Conservation (phyloP, 2,113 vertebrate genomes). For the Onychostoma macrolepis region DNA sequence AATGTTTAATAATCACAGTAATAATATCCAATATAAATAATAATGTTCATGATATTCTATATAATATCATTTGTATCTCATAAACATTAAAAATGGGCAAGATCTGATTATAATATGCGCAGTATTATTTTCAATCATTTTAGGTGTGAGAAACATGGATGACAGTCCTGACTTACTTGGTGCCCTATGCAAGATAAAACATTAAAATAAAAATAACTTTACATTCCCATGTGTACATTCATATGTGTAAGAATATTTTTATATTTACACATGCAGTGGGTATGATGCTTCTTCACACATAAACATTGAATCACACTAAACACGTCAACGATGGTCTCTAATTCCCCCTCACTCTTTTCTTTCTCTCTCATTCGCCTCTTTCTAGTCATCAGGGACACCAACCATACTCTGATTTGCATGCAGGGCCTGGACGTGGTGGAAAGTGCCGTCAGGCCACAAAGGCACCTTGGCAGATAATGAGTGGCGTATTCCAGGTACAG, state of each 20-base stretch:
- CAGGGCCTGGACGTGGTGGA: slow-evolving; percentile 41
- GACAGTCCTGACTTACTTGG: background rate
- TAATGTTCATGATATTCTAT: background rate
- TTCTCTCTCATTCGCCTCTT: slow-evolving; percentile 44
- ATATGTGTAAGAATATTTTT: background rate
- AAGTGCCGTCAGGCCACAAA: slow-evolving; percentile 72
- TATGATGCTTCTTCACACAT: background rate
- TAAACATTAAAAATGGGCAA: background rate
- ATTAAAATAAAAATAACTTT: background rate
- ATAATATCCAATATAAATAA: background rate
- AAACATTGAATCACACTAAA: background rate
- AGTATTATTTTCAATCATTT: background rate
- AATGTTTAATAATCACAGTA: background rate
- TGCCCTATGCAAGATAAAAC: background rate
- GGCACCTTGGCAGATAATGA: slow-evolving; percentile 84
- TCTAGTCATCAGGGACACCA: slow-evolving; percentile 44
- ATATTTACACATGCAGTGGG: background rate
- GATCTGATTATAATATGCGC: background rate
- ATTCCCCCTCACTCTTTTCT: background rate
- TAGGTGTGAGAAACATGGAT: background rate
- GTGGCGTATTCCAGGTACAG: slow-evolving; percentile 76
- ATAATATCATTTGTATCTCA: background rate
- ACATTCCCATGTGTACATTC: background rate
- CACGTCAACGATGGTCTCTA: background rate
- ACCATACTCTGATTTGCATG: slow-evolving; percentile 54